Evolutionary conservation across 1,140 invertebrate species (phyloP), one percentile per base, ranked within the genome.

Genomic region (Drosophila azteca): DNA sequence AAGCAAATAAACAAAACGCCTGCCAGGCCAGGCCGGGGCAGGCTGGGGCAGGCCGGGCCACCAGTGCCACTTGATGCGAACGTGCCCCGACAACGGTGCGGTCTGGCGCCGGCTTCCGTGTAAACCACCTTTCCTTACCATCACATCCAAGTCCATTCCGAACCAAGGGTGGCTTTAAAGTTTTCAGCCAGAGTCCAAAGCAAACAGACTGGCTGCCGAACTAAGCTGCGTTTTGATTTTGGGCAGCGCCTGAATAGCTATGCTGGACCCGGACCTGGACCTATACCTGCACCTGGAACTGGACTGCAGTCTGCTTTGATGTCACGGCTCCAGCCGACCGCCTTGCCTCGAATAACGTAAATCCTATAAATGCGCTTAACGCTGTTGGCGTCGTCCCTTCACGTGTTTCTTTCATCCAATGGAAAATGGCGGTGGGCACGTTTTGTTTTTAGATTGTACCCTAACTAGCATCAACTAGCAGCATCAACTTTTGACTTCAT

Each of bases 361-460:
- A 88, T 89, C 84, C 79, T 50, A 77, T 80, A 88, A 89, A 84
- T 75, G 72, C 84, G 60, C 79, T 80, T 77, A 89, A 84, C 68
- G 82, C 83, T 76, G 71, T 67, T 66, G 71, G 60, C 58, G 65
- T 43, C n/a, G 58, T 43, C 22, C 22, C 35, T 22, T 4, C 48
- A 26, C 15, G 13, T 31, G 63, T 26, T 46, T 65, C 39, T 51
- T 58, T 53, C 45, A 20, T 41, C 9, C 55, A 52, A 79, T 79
- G 54, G 76, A 88, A 85, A 87, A 87, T 76, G 59, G 74, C 57
- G 46, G 57, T 51, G 58, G 53, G 64, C 79, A 82, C 75, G 82
- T 79, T 78, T 82, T 75, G 65, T 61, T 75, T 39, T 75, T 65
- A 39, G 50, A 46, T 24, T 31, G 22, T 79, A 49, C 72, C n/a